phyloP scores from a whole-genome alignment of 2,797 vertebrate species.

The Mycteria americana region DNA sequence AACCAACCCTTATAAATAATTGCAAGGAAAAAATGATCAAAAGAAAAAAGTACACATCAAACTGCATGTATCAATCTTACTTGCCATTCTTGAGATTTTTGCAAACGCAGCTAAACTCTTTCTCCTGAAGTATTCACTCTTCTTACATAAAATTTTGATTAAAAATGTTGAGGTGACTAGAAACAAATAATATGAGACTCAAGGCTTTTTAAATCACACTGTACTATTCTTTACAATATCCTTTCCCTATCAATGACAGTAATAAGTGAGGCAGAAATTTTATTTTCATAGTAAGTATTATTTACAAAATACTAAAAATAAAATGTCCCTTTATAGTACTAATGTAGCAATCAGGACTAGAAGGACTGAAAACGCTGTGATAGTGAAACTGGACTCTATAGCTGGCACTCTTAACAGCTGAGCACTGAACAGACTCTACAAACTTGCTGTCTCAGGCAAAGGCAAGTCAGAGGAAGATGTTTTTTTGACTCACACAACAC shows the following conservation, averaged over 20 bases:
- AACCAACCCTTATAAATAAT: background rate
- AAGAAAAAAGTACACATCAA: background rate
- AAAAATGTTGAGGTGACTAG: background rate
- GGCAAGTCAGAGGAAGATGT: background rate
- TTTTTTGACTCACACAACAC: background rate
- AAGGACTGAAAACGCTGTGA: background rate
- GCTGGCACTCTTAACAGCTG: background rate
- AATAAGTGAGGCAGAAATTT: background rate
- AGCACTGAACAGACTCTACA: background rate
- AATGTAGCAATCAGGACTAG: background rate
- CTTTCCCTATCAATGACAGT: background rate
- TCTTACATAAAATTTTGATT: background rate
- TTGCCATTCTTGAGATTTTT: background rate
- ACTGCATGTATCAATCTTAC: background rate
- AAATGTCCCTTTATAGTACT: background rate
- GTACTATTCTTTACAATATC: background rate
- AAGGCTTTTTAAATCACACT: background rate
- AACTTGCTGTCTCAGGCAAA: background rate
- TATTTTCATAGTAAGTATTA: background rate
- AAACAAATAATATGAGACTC: background rate
- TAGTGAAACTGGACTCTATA: background rate
- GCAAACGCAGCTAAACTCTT: background rate
- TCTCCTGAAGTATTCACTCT: background rate
- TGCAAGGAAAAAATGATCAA: background rate
- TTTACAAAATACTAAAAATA: background rate